Base-by-base conservation (phyloP, 2,797 vertebrate species). In the Acanthiza pusilla region DNA sequence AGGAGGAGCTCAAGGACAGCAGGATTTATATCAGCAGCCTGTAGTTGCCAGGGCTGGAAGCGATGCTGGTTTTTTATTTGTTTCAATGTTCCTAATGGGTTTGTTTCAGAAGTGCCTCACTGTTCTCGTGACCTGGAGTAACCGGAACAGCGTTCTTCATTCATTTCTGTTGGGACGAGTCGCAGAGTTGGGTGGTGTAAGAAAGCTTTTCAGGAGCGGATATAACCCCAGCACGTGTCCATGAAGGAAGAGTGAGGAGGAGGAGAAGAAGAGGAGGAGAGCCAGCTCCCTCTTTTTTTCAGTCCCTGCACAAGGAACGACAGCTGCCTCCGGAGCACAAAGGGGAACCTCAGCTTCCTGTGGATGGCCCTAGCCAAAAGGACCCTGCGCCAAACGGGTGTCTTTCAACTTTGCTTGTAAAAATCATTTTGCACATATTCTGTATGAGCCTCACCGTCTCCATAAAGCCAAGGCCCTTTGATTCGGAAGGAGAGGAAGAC, bases 71-170 rank as follows among this genome's bases (percentile, higher is more conserved):
- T 98, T 97, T 97, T 98, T 97, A 98, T 97, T 98, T 97, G 97
- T 98, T 97, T 98, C 98, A 97, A 98, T 98, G 98, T 98, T 98
- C 98, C 98, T 98, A 99, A 98, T 98, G 98, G 98, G 98, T 98
- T 98, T 99, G 99, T 99, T 99, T 99, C 99, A 99, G 99, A 99
- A 99, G 99, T 99, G 99, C 99, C 99, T 99, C 99, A 99, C 99
- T 99, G 99, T 99, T 99, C 98, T 99, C 98, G 98, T 98, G 98
- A 99, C 98, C 98, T 99, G 98, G 99, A 98, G 98, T 98, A 98
- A 98, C 98, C 98, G 97, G 98, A 98, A 98, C 98, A 98, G 98
- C 98, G 98, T 98, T 98, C 98, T 98, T 98, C 98, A 98, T 98
- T 98, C 97, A 98, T 98, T 98, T 98, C 97, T 97, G 97, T 97